Percentiles rank a stretch among this genome's conserved stretches.
Evolutionary conservation across 2,797 vertebrate species (phyloP).

Genomic region (Labeo calbasu): DNA sequence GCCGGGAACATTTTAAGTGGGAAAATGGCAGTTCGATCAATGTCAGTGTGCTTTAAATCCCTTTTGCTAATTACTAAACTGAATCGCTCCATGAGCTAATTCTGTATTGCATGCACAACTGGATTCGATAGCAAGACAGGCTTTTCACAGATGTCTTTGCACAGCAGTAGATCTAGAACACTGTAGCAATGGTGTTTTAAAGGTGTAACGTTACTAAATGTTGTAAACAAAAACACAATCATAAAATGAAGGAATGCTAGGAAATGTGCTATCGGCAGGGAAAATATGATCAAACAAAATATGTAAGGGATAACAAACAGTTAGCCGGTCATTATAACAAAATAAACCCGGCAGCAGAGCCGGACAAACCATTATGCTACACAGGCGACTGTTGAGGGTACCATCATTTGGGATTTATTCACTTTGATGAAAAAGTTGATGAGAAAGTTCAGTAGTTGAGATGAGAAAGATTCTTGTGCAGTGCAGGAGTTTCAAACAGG

Average conservation of each 20-base stretch:
- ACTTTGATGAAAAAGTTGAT: not conserved
- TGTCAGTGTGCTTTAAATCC: conserved; percentile 28
- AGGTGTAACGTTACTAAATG: not conserved
- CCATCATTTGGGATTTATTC: not conserved
- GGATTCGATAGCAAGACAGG: not conserved
- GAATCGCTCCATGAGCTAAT: conserved; percentile 7
- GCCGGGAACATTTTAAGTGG: conserved; percentile 22
- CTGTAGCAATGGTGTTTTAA: not conserved
- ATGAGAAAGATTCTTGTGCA: not conserved
- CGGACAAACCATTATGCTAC: not conserved
- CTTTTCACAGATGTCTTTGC: conserved; percentile 19
- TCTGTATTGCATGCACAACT: conserved; percentile 22
- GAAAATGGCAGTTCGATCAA: conserved; percentile 42
- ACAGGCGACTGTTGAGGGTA: not conserved
- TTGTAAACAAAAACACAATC: conserved; percentile 4
- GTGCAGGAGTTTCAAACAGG: not conserved
- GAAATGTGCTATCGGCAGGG: not conserved
- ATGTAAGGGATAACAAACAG: not conserved
- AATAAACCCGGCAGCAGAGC: not conserved
- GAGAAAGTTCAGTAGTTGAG: not conserved
- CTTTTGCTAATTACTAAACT: conserved; percentile 21
- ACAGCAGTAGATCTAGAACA: not conserved
- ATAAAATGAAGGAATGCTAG: not conserved
- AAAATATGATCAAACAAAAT: conserved; percentile 18
- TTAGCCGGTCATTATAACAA: not conserved